Percentiles rank a stretch among this genome's conserved stretches.
Evolutionary conservation across 2,113 vertebrate genomes (phyloP).

Genomic region (Solenodon paradoxus): DNA sequence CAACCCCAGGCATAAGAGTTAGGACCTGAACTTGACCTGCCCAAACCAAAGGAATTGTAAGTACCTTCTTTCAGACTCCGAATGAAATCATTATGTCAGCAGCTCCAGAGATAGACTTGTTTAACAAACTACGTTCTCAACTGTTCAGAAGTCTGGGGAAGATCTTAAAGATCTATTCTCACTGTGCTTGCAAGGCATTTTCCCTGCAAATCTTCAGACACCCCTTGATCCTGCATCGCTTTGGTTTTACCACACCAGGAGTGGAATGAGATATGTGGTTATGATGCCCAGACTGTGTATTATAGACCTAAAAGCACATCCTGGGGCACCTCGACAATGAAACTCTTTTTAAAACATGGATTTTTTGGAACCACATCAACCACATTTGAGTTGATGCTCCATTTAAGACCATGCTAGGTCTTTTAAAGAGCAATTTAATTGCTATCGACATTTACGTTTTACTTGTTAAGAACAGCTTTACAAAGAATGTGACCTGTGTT

Average conservation of each 20-base stretch:
- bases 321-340: slow-evolving; percentile 65
- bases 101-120: slow-evolving; percentile 75
- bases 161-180: slow-evolving; percentile 52
- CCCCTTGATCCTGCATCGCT: slow-evolving; percentile 31
- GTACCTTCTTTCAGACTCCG: slow-evolving; percentile 78
- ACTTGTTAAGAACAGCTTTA: slow-evolving; percentile 62
- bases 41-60: slow-evolving; percentile 79
- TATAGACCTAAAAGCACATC: slow-evolving; percentile 70
- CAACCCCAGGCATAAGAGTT: slow-evolving; percentile 73
- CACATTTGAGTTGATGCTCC: slow-evolving; percentile 45
- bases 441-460: slow-evolving; percentile 58
- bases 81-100: slow-evolving; percentile 84
- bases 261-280: slow-evolving; percentile 54
- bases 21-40: slow-evolving; percentile 75
- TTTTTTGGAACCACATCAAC: slow-evolving; percentile 67
- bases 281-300: slow-evolving; percentile 63
- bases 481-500: slow-evolving; percentile 65
- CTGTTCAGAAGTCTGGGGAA: slow-evolving; percentile 64
- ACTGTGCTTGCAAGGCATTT: slow-evolving; percentile 4
- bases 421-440: slow-evolving; percentile 66
- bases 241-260: background rate
- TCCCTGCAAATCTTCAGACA: slow-evolving; percentile 24
- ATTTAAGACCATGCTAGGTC: slow-evolving; percentile 66
- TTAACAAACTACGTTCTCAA: slow-evolving; percentile 57
- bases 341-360: slow-evolving; percentile 57